Evolutionary conservation across 2,797 vertebrate genomes (phyloP).

Genomic region (Etheostoma nigrum): DNA sequence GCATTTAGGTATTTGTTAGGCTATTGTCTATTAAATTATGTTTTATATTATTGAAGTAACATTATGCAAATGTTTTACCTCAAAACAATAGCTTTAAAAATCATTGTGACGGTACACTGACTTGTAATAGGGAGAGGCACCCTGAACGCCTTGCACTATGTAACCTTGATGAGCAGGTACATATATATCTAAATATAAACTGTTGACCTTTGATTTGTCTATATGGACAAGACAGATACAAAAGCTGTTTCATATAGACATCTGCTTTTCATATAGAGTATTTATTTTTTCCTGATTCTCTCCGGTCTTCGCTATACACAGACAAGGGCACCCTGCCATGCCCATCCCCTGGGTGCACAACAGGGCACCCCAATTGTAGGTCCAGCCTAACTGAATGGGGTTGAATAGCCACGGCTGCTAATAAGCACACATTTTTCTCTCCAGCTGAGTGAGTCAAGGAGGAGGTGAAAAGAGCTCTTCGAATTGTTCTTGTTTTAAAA

Average conservation of each 20-base stretch:
- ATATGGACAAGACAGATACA: constrained; percentile 6
- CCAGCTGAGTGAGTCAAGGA: constrained; percentile 16
- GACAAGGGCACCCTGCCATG: constrained; percentile 21
- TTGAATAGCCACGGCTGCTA: constrained; percentile 25
- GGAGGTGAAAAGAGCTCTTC: constrained; percentile 29
- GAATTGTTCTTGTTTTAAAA: constrained; percentile 32
- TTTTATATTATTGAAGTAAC: too few species aligned
- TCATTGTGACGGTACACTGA: too few species aligned
- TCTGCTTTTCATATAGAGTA: background rate
- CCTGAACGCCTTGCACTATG: too few species aligned
- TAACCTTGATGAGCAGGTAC: too few species aligned
- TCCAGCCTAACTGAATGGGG: constrained; percentile 18
- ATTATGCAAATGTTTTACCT: too few species aligned
- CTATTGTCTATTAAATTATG: background rate
- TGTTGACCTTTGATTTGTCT: background rate
- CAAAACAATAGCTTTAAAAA: too few species aligned
- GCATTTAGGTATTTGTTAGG: constrained; percentile 9
- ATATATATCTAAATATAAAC: background rate
- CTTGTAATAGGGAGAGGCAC: too few species aligned
- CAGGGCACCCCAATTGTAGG: constrained; percentile 23
- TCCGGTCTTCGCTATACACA: background rate
- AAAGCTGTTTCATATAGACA: background rate
- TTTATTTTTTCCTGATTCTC: constrained; percentile 12
- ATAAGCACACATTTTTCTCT: constrained; percentile 41
- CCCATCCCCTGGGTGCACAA: constrained; percentile 18